Evolutionary conservation across 2,888 invertebrate genomes (phyloP).

Genomic region (Lissocephala sabroskyi): DNA sequence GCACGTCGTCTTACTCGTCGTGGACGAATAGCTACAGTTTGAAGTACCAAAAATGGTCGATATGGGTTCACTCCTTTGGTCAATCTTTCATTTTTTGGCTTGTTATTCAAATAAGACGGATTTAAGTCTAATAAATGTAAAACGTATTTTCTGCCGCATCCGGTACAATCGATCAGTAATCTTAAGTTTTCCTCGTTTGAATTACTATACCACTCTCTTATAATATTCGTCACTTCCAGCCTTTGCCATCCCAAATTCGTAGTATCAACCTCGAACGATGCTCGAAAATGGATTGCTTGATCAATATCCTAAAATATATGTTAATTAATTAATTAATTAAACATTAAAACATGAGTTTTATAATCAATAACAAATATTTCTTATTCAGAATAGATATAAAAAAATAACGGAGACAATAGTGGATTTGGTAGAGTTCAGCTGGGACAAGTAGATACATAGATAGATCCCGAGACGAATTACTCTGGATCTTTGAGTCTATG

Average conservation of each 20-base stretch:
- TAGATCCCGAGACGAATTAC: no score
- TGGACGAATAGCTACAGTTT: constrained; percentile 81
- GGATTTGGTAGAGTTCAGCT: no score
- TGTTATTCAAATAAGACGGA: constrained; percentile 1
- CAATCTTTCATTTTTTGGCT: constrained; percentile 7
- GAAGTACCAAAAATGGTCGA: constrained; percentile 87
- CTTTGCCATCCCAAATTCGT: constrained; percentile 88
- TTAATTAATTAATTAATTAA: not conserved
- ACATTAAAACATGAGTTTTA: no score
- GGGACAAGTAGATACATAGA: no score
- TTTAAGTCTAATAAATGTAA: constrained; percentile 75
- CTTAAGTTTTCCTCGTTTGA: constrained; percentile 75
- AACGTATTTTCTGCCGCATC: constrained; percentile 83
- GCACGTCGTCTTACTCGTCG: constrained; percentile 85
- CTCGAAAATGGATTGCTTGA: constrained; percentile 75
- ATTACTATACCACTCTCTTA: constrained; percentile 80
- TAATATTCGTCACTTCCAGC: constrained; percentile 85
- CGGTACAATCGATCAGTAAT: constrained; percentile 88
- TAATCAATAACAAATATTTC: no score
- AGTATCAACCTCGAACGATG: constrained; percentile 76
- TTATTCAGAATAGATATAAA: no score
- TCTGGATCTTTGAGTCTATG: no score
- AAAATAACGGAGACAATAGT: no score
- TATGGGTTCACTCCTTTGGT: constrained; percentile 75
- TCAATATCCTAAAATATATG: constrained; percentile 74